These are phyloP conservation scores for Malurus alboscapulatus DNA, from an alignment of 2,113 vertebrate species.

Conservation along the genomic window DNA sequence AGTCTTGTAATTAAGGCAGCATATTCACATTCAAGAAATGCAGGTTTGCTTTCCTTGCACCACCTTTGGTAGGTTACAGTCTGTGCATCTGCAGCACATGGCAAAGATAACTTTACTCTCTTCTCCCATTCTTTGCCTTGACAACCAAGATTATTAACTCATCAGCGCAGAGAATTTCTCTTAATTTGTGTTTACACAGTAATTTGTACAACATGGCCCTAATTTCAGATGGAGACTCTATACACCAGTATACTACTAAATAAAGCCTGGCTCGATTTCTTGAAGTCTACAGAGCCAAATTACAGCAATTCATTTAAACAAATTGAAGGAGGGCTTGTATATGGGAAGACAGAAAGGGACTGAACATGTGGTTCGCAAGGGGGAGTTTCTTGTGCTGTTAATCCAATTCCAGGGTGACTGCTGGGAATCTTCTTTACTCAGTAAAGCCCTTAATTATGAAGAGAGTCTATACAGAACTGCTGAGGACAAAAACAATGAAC, in stretches of 20 bases:
- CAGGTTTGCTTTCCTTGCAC: background rate
- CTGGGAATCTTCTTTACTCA: slow-evolving; percentile 48
- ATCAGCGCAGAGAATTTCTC: slow-evolving; percentile 11
- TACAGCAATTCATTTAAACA: slow-evolving; percentile 49
- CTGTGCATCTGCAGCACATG: background rate
- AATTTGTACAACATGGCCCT: slow-evolving; percentile 28
- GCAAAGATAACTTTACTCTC: background rate
- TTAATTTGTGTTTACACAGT: slow-evolving; percentile 27
- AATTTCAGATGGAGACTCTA: slow-evolving; percentile 40
- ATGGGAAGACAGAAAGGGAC: slow-evolving; percentile 29
- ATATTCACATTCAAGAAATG: background rate
- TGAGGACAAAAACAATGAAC: slow-evolving; percentile 41
- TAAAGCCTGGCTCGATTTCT: slow-evolving; percentile 39
- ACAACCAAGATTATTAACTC: slow-evolving; percentile 13
- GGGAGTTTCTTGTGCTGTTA: slow-evolving; percentile 45
- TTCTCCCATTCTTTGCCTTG: background rate
- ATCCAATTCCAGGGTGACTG: slow-evolving; percentile 46
- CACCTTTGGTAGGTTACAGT: background rate
- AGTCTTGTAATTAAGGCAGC: background rate
- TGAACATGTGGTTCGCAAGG: slow-evolving; percentile 44
- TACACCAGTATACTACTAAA: slow-evolving; percentile 26
- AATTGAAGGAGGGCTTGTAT: slow-evolving; percentile 30
- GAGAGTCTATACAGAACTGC: background rate
- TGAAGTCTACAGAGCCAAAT: slow-evolving; percentile 42
- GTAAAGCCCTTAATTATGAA: slow-evolving; percentile 42